Percentiles rank a stretch among this genome's conserved stretches.
phyloP scores from a whole-genome alignment of 2,888 invertebrate genomes.

The Pediacus dermestoides region DNA sequence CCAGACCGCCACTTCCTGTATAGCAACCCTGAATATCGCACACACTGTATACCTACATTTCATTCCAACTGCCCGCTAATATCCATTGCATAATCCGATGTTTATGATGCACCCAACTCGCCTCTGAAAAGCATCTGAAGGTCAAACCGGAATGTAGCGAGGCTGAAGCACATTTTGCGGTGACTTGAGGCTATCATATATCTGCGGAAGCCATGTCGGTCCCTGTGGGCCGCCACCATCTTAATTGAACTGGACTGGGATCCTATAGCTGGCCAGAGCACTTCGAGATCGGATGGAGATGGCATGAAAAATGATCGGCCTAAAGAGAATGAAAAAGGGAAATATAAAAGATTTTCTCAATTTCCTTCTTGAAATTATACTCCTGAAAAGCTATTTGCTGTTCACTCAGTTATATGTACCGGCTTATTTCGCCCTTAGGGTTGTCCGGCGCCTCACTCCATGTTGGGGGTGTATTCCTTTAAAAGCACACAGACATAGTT shows the following conservation, averaged over 20 bases:
- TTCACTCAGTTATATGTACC: conserved; percentile 22
- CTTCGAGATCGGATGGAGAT: conserved; percentile 46
- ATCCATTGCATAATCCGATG: too few relatives aligned
- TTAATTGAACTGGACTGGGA: conserved; percentile 50
- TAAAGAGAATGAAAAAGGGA: conserved; percentile 50
- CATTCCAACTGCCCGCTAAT: too few relatives aligned
- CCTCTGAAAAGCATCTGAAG: too few relatives aligned
- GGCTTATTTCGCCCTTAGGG: conserved; percentile 12
- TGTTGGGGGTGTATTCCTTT: too few relatives aligned
- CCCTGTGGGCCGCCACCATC: conserved; percentile 46
- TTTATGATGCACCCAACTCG: too few relatives aligned
- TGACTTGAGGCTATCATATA: conserved; percentile 16
- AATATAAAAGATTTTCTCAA: conserved; percentile 52
- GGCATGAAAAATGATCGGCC: conserved; percentile 53
- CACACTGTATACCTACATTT: too few relatives aligned
- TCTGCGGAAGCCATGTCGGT: conserved; percentile 26
- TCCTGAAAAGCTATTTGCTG: conserved; percentile 45
- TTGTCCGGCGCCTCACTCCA: too few relatives aligned
- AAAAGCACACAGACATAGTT: too few relatives aligned
- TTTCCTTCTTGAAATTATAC: conserved; percentile 51
- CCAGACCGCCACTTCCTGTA: too few relatives aligned
- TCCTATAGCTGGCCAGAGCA: conserved; percentile 29
- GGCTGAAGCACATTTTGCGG: conserved; percentile 19
- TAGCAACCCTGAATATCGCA: too few relatives aligned
- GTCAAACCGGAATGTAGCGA: too few relatives aligned